Base-by-base conservation (phyloP, 2,888 invertebrate genomes). In the Alentia gelatinosa region DNA sequence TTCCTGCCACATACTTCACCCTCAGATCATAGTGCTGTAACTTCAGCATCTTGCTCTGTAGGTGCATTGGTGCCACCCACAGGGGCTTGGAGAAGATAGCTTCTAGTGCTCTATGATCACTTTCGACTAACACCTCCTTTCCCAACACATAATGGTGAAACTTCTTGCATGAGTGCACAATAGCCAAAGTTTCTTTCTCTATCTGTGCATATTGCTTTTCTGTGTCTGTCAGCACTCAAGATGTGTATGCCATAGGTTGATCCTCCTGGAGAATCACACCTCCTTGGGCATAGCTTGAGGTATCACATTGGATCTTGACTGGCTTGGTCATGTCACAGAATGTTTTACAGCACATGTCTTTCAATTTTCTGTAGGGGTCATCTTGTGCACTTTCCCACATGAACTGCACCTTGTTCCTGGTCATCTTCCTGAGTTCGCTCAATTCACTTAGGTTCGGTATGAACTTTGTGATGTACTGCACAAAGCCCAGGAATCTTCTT, bases 401-500 rank as follows among this genome's bases (percentile, higher is more conserved):
- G n/a, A 89, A 89, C 15, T 56, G 33, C 15, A 35, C n/a, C 35
- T 75, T 75, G 1, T 68, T 40, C 39, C 26, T n/a, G 0, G 89
- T 89, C 0, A 93, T 89, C 23, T 92, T 90, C 0, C 89, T 79
- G 4, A 93, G 88, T 9, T 91, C 40, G 3, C 83, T 33, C 0
- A 91, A 68, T 0, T 91, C 90, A 23, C 92, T 83, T 0, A 93
- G 89, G 26, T 91, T 91, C 12, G 92, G 92, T 0, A 93, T 33
- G 83, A 91, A 92, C 50, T 90, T 91, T 3, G 91, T 30, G 0
- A 92, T 56, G 35, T 91, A 92, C 33, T 90, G 91, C 7, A 92
- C 75, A 39, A 93, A 90, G n/a, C 93, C 93, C 7, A 93, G 91
- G 40, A 92, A 92, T 19, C 93, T 26, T 23, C 91, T 50, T 4